phyloP scores from a whole-genome alignment of 2,888 invertebrate genomes.

The Achlya flavicornis region DNA sequence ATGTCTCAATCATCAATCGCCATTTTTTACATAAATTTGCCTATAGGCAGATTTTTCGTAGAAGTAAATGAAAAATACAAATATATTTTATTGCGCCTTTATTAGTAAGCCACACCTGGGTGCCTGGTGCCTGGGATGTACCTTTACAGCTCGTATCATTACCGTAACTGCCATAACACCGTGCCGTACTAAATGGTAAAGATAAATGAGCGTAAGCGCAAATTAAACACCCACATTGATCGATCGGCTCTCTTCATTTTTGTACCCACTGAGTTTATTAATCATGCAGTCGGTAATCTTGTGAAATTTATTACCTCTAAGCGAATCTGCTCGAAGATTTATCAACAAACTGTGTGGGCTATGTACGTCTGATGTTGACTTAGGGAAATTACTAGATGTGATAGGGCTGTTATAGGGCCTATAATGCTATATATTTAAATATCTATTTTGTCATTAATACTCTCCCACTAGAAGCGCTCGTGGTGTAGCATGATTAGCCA shows the following conservation, averaged over 20 bases:
- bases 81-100: not conserved
- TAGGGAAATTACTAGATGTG: conserved; percentile 33
- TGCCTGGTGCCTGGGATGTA: no score
- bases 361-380: conserved; percentile 26
- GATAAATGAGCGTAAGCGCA: conserved; percentile 73
- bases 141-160: conserved; percentile 58
- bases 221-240: conserved; percentile 83
- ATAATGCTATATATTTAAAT: not conserved
- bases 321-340: conserved; percentile 79
- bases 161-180: conserved; percentile 57
- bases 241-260: conserved; percentile 79
- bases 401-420: conserved; percentile 15
- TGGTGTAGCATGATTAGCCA: no score
- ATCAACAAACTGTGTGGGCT: conserved; percentile 82
- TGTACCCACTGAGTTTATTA: conserved; percentile 72
- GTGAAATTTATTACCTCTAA: conserved; percentile 82
- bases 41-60: no score
- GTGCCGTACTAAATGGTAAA: conserved; percentile 63
- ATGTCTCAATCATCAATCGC: no score
- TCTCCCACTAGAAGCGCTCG: no score
- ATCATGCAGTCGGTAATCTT: conserved; percentile 77
- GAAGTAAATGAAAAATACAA: no score
- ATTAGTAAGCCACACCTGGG: conserved; percentile 25
- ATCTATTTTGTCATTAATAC: not conserved
- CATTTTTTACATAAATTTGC: no score